phyloP scores from a whole-genome alignment of 2,888 invertebrate genomes.

The Tromatobia lineatoria region DNA sequence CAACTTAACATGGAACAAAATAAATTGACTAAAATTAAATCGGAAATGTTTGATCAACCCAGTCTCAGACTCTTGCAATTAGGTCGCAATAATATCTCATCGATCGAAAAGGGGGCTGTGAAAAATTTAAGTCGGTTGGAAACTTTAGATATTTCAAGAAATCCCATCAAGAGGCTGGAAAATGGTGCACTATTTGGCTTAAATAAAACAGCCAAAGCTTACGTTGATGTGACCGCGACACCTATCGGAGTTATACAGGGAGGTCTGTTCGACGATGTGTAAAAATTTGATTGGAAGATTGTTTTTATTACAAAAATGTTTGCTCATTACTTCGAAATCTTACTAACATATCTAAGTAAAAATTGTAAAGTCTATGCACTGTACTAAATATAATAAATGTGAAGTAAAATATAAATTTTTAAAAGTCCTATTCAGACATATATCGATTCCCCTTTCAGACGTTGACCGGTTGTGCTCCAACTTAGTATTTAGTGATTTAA shows the following conservation, averaged over 20 bases:
- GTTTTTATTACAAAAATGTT: background rate
- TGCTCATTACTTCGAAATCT: background rate
- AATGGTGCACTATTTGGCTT: constrained; percentile 77
- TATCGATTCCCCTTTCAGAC: too few relatives aligned
- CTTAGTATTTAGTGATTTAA: too few relatives aligned
- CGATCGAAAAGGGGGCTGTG: constrained; percentile 36
- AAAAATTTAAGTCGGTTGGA: constrained; percentile 19
- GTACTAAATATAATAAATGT: too few relatives aligned
- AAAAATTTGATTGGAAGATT: background rate
- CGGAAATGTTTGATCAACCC: constrained; percentile 25
- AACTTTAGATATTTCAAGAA: constrained; percentile 74
- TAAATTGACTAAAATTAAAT: background rate
- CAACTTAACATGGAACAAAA: background rate
- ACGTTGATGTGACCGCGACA: constrained; percentile 30
- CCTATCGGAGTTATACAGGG: constrained; percentile 56
- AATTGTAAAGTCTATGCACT: too few relatives aligned
- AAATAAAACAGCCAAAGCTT: constrained; percentile 10
- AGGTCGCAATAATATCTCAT: constrained; percentile 17
- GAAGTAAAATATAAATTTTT: background rate
- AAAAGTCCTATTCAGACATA: background rate
- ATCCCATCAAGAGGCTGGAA: constrained; percentile 82
- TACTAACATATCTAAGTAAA: background rate
- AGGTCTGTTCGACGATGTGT: constrained; percentile 57
- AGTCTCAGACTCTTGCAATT: constrained; percentile 84
- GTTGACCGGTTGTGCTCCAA: too few relatives aligned